These are phyloP conservation scores for Phalacrocorax pelagicus DNA, from an alignment of 2,113 vertebrate species.

Conservation along the genomic window DNA sequence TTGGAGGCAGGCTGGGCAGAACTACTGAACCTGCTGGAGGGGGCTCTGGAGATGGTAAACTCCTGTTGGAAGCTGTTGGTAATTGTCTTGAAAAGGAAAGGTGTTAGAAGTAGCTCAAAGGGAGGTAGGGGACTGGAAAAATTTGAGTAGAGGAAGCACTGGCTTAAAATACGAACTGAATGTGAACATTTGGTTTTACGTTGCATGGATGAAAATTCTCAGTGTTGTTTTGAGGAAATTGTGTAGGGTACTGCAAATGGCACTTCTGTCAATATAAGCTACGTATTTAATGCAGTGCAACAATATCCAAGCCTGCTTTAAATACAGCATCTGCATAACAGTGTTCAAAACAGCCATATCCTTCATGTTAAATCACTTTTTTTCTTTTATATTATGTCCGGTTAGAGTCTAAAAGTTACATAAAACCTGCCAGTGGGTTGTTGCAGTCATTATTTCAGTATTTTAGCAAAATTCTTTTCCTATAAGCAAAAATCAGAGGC, in stretches of 20 bases:
- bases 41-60: background rate
- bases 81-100: background rate
- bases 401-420: background rate
- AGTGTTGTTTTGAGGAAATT: background rate
- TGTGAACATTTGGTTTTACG: background rate
- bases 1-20: background rate
- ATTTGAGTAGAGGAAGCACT: background rate
- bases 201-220: background rate
- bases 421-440: background rate
- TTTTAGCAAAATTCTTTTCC: background rate
- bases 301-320: background rate
- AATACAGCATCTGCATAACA: background rate
- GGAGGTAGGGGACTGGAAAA: background rate
- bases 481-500: slow-evolving; percentile 19
- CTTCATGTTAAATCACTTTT: background rate
- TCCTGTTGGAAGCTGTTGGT: background rate
- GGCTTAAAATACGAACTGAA: background rate
- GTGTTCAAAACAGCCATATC: background rate
- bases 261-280: background rate
- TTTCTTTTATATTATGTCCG: background rate
- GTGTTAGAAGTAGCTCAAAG: background rate
- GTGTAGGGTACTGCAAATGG: slow-evolving; percentile 18
- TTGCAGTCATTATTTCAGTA: background rate
- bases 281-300: background rate
- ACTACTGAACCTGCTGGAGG: background rate